Evolutionary conservation across 2,113 vertebrate genomes (phyloP).

Genomic region (Grus americana): DNA sequence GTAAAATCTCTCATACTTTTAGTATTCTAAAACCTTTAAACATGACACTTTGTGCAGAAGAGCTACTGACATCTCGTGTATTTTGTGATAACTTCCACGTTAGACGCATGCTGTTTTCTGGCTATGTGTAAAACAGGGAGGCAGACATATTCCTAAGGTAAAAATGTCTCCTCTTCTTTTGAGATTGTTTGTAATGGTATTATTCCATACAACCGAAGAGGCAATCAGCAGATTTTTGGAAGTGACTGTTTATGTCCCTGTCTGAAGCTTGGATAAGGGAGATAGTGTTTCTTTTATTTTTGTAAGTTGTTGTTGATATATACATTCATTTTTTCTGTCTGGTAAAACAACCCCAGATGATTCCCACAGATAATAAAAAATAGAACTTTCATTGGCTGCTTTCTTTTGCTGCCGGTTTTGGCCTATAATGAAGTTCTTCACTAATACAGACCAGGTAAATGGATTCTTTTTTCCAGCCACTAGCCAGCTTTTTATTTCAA

Average conservation of each 20-base stretch:
- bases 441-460: background rate
- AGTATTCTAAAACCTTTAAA: background rate
- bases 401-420: background rate
- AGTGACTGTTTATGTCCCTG: background rate
- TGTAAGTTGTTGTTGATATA: background rate
- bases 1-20: background rate
- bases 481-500: slow-evolving; percentile 16
- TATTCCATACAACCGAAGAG: background rate
- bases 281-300: background rate
- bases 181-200: background rate
- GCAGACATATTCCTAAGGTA: background rate
- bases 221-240: background rate
- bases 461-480: background rate
- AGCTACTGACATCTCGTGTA: background rate
- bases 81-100: background rate
- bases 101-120: background rate
- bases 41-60: background rate
- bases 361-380: background rate
- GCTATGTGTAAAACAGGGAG: background rate
- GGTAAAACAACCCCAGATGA: background rate
- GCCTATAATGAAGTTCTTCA: background rate
- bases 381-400: background rate
- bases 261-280: background rate
- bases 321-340: background rate
- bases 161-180: background rate